phyloP scores from a whole-genome alignment of 2,113 vertebrate species.

The Atractosteus spatula region DNA sequence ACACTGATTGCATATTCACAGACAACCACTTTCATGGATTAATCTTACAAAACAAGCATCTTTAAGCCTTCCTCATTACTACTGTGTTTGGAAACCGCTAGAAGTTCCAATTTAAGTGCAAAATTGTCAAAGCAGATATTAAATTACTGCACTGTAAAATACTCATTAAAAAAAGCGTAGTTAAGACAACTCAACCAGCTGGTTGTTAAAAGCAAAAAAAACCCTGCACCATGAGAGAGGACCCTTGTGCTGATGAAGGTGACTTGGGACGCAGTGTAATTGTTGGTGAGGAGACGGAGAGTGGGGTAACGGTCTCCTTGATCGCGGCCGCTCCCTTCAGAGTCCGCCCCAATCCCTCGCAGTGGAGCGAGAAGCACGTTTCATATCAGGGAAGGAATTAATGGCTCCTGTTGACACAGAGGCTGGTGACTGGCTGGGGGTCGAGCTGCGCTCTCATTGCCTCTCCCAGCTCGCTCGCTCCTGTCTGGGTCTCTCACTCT shows the following conservation, averaged over 20 bases:
- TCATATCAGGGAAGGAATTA: conserved; percentile 55
- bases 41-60: too few species aligned
- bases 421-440: conserved; percentile 37
- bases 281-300: conserved; percentile 40
- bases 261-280: conserved; percentile 56
- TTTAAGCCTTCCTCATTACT: too few species aligned
- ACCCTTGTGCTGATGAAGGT: conserved; percentile 48
- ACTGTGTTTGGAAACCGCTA: too few species aligned
- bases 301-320: conserved; percentile 23
- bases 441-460: conserved; percentile 43
- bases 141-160: too few species aligned
- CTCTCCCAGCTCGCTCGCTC: conserved; percentile 13
- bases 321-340: conserved; percentile 26
- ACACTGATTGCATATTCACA: too few species aligned
- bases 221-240: not conserved
- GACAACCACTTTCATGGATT: too few species aligned
- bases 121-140: too few species aligned
- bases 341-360: conserved; percentile 45
- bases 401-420: conserved; percentile 50
- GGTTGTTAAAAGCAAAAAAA: too few species aligned
- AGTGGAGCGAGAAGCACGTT: conserved; percentile 46
- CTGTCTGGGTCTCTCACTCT: not conserved
- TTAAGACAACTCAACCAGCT: too few species aligned
- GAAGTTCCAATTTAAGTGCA: too few species aligned
- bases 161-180: too few species aligned